A percentile compares a stretch with the other conserved stretches of the same genome.
Conservation (phyloP, 2,888 invertebrate species). For the Onchidella celtica region DNA sequence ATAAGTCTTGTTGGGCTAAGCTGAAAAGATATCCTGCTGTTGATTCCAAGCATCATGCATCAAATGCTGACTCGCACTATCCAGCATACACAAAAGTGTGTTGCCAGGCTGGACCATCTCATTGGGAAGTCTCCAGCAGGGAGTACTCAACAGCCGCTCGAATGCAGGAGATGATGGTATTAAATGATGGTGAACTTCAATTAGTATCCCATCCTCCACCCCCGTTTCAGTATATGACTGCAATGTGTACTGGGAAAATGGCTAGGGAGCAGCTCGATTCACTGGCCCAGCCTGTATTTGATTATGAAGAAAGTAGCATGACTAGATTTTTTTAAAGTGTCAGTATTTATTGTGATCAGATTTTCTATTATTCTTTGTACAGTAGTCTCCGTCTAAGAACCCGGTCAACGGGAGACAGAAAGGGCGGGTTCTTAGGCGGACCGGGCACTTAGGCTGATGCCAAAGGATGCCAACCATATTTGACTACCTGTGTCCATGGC, state of each 20-base stretch:
- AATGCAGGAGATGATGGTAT: constrained; percentile 16
- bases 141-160: background rate
- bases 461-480: no score
- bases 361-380: no score
- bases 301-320: background rate
- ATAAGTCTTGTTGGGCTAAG: background rate
- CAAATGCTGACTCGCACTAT: constrained; percentile 1
- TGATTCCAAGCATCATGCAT: background rate
- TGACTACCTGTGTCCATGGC: no score
- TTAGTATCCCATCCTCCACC: constrained; percentile 10
- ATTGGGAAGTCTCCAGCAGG: constrained; percentile 32
- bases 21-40: background rate
- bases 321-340: no score
- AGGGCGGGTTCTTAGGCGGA: no score
- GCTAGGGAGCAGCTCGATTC: background rate
- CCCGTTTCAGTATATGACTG: constrained; percentile 38
- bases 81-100: constrained; percentile 35
- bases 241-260: constrained; percentile 36
- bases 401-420: no score
- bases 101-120: constrained; percentile 35
- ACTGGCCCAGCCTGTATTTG: constrained; percentile 8
- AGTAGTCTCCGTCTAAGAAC: no score
- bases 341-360: no score
- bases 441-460: no score
- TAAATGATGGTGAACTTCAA: background rate